Evolutionary conservation across 2,888 invertebrate genomes (phyloP).

Genomic region (Caenorhabditis becei): DNA sequence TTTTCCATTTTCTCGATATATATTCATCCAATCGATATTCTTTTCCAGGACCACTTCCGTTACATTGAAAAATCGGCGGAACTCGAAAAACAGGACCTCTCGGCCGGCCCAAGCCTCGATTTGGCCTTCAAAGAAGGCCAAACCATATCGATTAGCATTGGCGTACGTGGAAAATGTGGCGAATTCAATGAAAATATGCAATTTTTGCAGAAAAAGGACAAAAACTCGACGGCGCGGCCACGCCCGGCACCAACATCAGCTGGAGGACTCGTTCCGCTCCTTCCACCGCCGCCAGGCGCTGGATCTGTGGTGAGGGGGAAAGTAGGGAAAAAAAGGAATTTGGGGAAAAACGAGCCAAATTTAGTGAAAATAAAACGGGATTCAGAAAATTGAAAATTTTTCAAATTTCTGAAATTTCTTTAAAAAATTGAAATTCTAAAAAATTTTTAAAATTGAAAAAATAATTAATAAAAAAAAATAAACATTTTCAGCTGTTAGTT

Average conservation of each 20-base stretch:
- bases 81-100: slow-evolving; percentile 85
- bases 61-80: slow-evolving; percentile 88
- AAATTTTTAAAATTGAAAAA: too few relatives aligned
- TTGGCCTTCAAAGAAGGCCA: slow-evolving; percentile 99
- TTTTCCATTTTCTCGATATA: background rate
- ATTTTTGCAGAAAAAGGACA: slow-evolving; percentile 59
- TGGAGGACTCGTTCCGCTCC: slow-evolving; percentile 73
- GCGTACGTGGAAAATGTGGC: slow-evolving; percentile 65
- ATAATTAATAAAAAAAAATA: too few relatives aligned
- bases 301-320: slow-evolving; percentile 53
- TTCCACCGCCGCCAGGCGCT: slow-evolving; percentile 79
- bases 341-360: too few relatives aligned
- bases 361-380: too few relatives aligned
- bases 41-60: slow-evolving; percentile 79
- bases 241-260: slow-evolving; percentile 56
- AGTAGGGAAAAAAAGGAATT: too few relatives aligned
- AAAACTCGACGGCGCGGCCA: slow-evolving; percentile 58
- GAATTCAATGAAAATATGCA: background rate
- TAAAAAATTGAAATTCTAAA: too few relatives aligned
- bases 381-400: too few relatives aligned
- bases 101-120: slow-evolving; percentile 87
- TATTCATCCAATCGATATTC: background rate
- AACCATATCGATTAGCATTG: slow-evolving; percentile 98
- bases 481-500: too few relatives aligned
- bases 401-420: too few relatives aligned